Conservation (phyloP, 2,113 vertebrate species). For the Genyomyrus donnyi region DNA sequence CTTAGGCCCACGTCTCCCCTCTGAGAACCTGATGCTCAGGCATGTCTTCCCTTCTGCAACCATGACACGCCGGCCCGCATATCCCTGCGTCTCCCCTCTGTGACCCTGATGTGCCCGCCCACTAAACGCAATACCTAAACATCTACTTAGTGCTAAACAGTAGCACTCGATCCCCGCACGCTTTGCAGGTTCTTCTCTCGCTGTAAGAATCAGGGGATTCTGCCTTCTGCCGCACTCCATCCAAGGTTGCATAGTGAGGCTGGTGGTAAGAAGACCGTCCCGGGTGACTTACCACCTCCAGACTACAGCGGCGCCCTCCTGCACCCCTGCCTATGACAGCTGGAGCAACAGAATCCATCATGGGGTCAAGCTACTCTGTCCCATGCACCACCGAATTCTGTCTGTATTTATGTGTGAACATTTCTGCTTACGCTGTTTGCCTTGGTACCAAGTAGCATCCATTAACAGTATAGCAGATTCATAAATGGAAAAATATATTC, state of each 20-base stretch:
- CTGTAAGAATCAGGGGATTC: conserved; percentile 30
- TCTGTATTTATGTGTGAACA: conserved; percentile 26
- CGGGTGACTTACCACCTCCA: conserved; percentile 44
- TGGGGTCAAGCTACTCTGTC: neutral
- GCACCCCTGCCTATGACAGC: neutral
- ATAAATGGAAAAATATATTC: conserved; percentile 4
- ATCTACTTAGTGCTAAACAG: neutral
- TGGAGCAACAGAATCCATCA: neutral
- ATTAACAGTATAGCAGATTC: neutral
- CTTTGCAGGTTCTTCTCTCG: conserved; percentile 47
- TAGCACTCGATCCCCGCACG: neutral
- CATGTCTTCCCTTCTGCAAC: no score
- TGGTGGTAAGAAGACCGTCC: neutral
- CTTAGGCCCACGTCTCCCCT: no score
- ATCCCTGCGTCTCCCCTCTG: neutral
- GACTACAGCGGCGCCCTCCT: conserved; percentile 63
- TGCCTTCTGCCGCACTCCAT: neutral
- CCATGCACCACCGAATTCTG: conserved; percentile 49
- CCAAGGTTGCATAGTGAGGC: conserved; percentile 30
- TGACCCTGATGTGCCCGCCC: neutral
- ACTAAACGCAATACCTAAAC: neutral
- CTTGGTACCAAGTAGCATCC: conserved; percentile 16
- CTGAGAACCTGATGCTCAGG: no score
- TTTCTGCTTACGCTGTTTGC: neutral
- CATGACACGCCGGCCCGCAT: no score